These are phyloP conservation scores for Boloria euphrosyne DNA, from an alignment of 2,888 invertebrate species.

Conservation along the genomic window DNA sequence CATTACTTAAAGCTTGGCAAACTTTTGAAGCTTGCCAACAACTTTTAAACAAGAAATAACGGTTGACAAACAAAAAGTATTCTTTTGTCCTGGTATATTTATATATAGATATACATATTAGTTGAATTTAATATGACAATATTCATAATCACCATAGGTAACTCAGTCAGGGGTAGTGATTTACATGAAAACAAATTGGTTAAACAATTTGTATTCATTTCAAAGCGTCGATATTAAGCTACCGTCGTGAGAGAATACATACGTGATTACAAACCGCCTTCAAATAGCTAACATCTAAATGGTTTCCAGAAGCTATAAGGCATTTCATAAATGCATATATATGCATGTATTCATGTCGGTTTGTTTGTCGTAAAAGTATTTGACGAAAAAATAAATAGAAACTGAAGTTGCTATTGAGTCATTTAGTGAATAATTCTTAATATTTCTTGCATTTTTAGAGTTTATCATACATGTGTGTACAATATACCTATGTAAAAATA, in stretches of 20 bases:
- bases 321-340: background rate
- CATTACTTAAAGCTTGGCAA: too few species aligned
- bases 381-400: background rate
- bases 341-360: background rate
- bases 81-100: too few species aligned
- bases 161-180: conserved; percentile 33
- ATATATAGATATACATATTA: background rate
- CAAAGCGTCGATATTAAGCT: conserved; percentile 45
- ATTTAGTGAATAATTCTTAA: too few species aligned
- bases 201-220: conserved; percentile 45
- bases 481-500: too few species aligned
- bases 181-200: conserved; percentile 41
- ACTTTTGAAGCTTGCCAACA: too few species aligned
- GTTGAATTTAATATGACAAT: background rate
- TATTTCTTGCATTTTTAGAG: too few species aligned
- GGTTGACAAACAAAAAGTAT: too few species aligned
- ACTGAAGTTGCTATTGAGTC: too few species aligned
- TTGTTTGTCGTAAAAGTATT: background rate
- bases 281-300: conserved; percentile 30
- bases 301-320: conserved; percentile 24
- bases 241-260: conserved; percentile 47
- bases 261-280: conserved; percentile 44
- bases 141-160: background rate
- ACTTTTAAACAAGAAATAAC: too few species aligned
- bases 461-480: too few species aligned